Percentiles rank a stretch among this genome's conserved stretches.
Evolutionary conservation across 2,113 vertebrate genomes (phyloP).

Genomic region (Melanostigma gelatinosum): DNA sequence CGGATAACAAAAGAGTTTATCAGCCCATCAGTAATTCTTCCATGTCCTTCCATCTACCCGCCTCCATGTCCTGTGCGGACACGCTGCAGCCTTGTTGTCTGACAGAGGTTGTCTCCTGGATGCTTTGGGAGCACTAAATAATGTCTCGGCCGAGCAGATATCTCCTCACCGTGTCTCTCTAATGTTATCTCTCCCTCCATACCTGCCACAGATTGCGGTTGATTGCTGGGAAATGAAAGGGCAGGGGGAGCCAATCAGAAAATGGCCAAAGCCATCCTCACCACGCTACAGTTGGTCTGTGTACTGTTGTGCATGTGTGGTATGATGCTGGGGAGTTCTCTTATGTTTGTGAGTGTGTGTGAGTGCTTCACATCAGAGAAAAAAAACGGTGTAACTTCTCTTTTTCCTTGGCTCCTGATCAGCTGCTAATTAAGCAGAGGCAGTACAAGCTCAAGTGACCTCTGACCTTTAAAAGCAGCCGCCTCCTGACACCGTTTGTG

Average conservation of each 20-base stretch:
- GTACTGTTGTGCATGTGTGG: constrained; percentile 5
- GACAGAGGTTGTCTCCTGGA: constrained; percentile 70
- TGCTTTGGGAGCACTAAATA: constrained; percentile 72
- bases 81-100: constrained; percentile 76
- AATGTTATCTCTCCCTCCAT: constrained; percentile 68
- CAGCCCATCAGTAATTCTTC: constrained; percentile 77
- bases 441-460: constrained; percentile 51
- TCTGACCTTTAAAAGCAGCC: constrained; percentile 40
- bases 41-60: constrained; percentile 66
- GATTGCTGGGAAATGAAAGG: constrained; percentile 78
- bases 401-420: constrained; percentile 40
- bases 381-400: constrained; percentile 33
- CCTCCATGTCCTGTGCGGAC: constrained; percentile 66
- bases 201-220: constrained; percentile 66
- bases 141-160: constrained; percentile 61
- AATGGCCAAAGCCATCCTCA: constrained; percentile 52
- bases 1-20: constrained; percentile 78
- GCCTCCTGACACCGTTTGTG: not conserved
- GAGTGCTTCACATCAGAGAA: constrained; percentile 41
- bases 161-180: constrained; percentile 63
- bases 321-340: not conserved
- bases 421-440: constrained; percentile 61
- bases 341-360: constrained; percentile 6
- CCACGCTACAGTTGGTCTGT: not conserved
- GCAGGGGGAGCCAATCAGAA: constrained; percentile 60